Percentiles rank a stretch among this genome's conserved stretches.
Evolutionary conservation across 2,888 invertebrate genomes (phyloP).

Genomic region (Portevinia maculata): DNA sequence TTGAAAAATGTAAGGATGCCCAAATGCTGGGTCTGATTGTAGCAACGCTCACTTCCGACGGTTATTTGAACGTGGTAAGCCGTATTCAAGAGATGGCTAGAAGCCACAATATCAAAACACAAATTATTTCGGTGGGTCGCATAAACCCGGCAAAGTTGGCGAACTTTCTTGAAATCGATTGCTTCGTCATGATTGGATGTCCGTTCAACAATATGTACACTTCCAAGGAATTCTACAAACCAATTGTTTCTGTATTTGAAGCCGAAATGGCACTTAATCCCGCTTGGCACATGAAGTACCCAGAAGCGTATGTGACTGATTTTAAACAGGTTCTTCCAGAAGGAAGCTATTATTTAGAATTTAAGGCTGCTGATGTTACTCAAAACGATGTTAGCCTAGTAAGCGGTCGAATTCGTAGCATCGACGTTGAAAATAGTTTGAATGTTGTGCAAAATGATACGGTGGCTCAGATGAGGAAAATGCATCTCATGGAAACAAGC

Average conservation of each 20-base stretch:
- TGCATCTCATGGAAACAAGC: slow-evolving; percentile 80
- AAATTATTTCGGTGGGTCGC: slow-evolving; percentile 96
- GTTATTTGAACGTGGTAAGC: slow-evolving; percentile 90
- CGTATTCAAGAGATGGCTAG: slow-evolving; percentile 89
- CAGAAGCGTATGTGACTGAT: slow-evolving; percentile 87
- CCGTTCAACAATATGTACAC: slow-evolving; percentile 94
- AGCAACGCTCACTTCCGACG: slow-evolving; percentile 94
- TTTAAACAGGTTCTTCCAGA: slow-evolving; percentile 89
- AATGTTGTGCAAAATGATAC: slow-evolving; percentile 75
- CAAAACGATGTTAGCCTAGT: slow-evolving; percentile 89
- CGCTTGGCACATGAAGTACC: slow-evolving; percentile 83
- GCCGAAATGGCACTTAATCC: slow-evolving; percentile 92
- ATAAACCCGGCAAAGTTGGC: slow-evolving; percentile 97
- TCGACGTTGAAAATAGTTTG: slow-evolving; percentile 42
- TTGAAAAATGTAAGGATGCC: slow-evolving; percentile 97
- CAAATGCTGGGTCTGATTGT: slow-evolving; percentile 93
- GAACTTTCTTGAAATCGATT: slow-evolving; percentile 95
- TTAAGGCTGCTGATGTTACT: slow-evolving; percentile 83
- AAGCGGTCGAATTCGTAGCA: slow-evolving; percentile 87
- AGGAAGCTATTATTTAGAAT: slow-evolving; percentile 83
- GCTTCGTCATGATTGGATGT: slow-evolving; percentile 96
- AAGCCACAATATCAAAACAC: slow-evolving; percentile 92
- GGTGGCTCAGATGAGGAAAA: slow-evolving; percentile 78
- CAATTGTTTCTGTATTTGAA: slow-evolving; percentile 96
- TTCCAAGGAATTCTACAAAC: slow-evolving; percentile 93